phyloP scores from a whole-genome alignment of 2,113 vertebrate species.

The Lepisosteus osseus region DNA sequence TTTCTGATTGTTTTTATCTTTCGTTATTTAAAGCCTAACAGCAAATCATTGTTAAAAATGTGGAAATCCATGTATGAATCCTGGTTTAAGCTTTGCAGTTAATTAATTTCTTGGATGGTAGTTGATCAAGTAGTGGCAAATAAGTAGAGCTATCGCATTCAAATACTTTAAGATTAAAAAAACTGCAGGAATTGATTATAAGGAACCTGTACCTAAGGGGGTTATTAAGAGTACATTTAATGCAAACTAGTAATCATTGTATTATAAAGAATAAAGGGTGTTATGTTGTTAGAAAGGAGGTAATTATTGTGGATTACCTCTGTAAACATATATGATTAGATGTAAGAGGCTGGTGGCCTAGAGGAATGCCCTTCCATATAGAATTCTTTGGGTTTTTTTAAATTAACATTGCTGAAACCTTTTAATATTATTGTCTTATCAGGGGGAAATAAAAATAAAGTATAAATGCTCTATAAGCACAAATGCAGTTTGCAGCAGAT shows the following conservation, averaged over 20 bases:
- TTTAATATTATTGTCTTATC: too few relatives aligned
- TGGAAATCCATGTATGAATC: conserved; percentile 18
- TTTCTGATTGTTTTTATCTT: conserved; percentile 18
- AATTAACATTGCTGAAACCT: too few relatives aligned
- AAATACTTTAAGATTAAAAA: conserved; percentile 9
- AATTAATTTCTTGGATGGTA: not conserved
- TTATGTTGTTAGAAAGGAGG: too few relatives aligned
- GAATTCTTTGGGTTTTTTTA: not conserved
- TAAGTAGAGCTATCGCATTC: not conserved
- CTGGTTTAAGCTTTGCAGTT: conserved; percentile 8
- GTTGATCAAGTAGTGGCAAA: not conserved
- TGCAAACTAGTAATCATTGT: too few relatives aligned
- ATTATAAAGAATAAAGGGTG: too few relatives aligned
- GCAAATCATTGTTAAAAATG: conserved; percentile 22
- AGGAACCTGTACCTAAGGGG: too few relatives aligned
- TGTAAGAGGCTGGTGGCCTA: not conserved
- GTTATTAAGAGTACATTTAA: too few relatives aligned
- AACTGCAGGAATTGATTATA: not conserved
- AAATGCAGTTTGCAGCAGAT: conserved; percentile 8
- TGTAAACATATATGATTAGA: too few relatives aligned
- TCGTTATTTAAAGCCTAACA: conserved; percentile 14
- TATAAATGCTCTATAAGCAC: not conserved
- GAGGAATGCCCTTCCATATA: not conserved
- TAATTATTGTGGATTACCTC: too few relatives aligned
- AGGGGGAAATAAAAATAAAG: too few relatives aligned